Conservation (phyloP, 2,888 invertebrate species). For the Mamestra brassicae region DNA sequence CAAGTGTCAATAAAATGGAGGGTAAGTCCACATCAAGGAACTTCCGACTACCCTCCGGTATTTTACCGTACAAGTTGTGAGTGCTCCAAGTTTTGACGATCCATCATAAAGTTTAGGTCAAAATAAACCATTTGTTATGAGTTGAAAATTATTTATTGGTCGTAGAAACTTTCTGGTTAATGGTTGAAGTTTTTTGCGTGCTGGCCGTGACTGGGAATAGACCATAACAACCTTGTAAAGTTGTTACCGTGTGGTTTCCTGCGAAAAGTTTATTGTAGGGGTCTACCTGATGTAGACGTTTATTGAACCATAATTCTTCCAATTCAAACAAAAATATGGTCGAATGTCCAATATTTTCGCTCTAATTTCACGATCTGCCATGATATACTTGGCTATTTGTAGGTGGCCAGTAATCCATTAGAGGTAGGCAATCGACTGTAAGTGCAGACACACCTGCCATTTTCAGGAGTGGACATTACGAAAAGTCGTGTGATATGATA, state of each 20-base stretch:
- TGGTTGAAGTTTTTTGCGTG: slow-evolving; percentile 27
- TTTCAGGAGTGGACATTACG: slow-evolving; percentile 3
- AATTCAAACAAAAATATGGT: slow-evolving; percentile 21
- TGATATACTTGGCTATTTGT: background rate
- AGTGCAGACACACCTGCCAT: slow-evolving; percentile 23
- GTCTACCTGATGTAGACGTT: slow-evolving; percentile 6
- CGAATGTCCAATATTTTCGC: background rate
- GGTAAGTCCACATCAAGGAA: slow-evolving; percentile 34
- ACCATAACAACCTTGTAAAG: slow-evolving; percentile 18
- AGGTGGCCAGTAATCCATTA: slow-evolving; percentile 5
- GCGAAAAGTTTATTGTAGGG: slow-evolving; percentile 7
- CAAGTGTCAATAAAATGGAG: slow-evolving; percentile 54
- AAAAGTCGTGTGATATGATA: background rate
- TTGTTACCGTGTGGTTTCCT: slow-evolving; percentile 39
- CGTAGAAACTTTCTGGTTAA: slow-evolving; percentile 42
- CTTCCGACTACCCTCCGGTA: slow-evolving; percentile 40
- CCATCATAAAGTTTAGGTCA: slow-evolving; percentile 40
- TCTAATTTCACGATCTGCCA: background rate
- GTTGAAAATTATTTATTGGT: slow-evolving; percentile 54
- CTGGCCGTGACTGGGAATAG: slow-evolving; percentile 38
- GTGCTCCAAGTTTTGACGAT: slow-evolving; percentile 53
- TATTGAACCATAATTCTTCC: slow-evolving; percentile 32
- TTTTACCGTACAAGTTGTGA: slow-evolving; percentile 49
- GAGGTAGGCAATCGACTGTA: background rate
- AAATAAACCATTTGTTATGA: slow-evolving; percentile 39